phyloP scores from a whole-genome alignment of 2,888 invertebrate genomes.

The Allophyes oxyacanthae region DNA sequence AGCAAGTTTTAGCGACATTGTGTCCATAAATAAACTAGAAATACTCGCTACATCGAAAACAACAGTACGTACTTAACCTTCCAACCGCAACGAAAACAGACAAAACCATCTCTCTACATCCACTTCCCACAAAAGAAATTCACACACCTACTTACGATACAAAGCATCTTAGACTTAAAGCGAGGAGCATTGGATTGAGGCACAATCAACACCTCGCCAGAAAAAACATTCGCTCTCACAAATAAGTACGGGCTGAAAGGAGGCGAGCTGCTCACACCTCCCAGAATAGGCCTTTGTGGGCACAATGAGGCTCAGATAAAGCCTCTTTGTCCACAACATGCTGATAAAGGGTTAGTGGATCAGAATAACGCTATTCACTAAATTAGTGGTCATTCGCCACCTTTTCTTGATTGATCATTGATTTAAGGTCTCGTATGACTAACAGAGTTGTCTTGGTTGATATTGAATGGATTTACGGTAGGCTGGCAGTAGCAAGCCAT shows the following conservation, averaged over 20 bases:
- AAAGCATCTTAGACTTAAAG: conserved; percentile 24
- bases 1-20: not conserved
- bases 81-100: conserved; percentile 10
- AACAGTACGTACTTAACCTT: conserved; percentile 4
- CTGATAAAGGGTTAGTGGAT: conserved; percentile 50
- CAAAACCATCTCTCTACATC: conserved; percentile 28
- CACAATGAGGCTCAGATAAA: conserved; percentile 67
- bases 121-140: conserved; percentile 46
- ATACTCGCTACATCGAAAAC: conserved; percentile 13
- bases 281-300: conserved; percentile 66
- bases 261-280: conserved; percentile 68
- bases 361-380: conserved; percentile 53
- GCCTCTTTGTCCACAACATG: conserved; percentile 52
- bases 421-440: conserved; percentile 30
- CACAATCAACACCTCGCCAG: conserved; percentile 55
- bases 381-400: conserved; percentile 60
- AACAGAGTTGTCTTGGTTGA: conserved; percentile 21
- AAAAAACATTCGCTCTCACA: conserved; percentile 48
- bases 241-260: conserved; percentile 50
- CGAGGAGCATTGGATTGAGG: conserved; percentile 17
- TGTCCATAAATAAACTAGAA: conserved; percentile 1
- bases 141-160: conserved; percentile 54
- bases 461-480: conserved; percentile 10
- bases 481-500: too few relatives aligned
- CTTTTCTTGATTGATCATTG: conserved; percentile 41